Base-by-base conservation (phyloP, 2,888 invertebrate species). In the Syrphus vitripennis region DNA sequence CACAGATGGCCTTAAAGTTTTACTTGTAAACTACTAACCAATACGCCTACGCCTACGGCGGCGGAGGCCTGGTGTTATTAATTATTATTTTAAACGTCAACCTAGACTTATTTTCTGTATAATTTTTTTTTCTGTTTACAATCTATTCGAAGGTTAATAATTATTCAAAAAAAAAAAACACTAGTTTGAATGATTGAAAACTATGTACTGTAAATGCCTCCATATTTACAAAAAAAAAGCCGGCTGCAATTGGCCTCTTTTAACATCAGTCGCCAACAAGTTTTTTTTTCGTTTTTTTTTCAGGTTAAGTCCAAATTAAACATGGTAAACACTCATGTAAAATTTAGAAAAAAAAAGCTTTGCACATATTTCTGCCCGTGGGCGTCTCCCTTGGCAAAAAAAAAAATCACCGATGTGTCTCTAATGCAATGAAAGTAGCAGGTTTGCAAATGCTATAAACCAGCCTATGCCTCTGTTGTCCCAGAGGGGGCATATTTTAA, bases 301-400 rank as follows among this genome's bases (percentile, higher is more conserved):
- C 1, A 67, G 76, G 82, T 71, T 69, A 74, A 83, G 69, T 21
- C 77, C 55, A 53, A 72, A 45, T 83, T 78, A 69, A 59, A 61
- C 7, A n/a, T n/a, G 19, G 4, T 12, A 37, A 74, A 69, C 7
- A 61, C 31, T 57, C 65, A 59, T 48, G 48, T 57, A 65, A 34
- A 10, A 29, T 34, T 40, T n/a, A n/a, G n/a, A n/a, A n/a, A n/a
- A n/a, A n/a, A 16, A 26, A 53, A 42, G 10, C n/a, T 34, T 69
- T 74, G 26, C 69, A 74, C 24, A 65, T 61, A 61, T 26, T 69
- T 67, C n/a, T 21, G 3, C 19, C 7, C 1, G 7, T 26, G 59
- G 40, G 53, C 42, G 14, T 6, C 19, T 37, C 40, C 40, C 29
- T 57, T 59, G 59, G 34, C 37, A 59, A 71, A 42, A 45, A 67